These are phyloP conservation scores for Corythornis cristatus DNA, from an alignment of 2,113 vertebrate genomes.

Conservation along the genomic window DNA sequence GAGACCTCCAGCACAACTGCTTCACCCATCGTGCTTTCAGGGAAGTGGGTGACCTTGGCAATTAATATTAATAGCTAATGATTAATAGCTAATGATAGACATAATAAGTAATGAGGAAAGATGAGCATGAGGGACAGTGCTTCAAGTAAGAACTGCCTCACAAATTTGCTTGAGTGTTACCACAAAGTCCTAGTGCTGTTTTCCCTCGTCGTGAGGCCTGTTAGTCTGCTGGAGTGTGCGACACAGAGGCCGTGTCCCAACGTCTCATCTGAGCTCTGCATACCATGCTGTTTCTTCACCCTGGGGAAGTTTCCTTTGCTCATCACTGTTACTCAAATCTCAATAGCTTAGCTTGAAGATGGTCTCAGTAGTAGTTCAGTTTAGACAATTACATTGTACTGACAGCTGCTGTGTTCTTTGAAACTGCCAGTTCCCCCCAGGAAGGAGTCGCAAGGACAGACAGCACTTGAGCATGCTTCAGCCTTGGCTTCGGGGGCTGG, in stretches of 20 bases:
- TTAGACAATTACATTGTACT: background rate
- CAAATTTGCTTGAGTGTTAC: background rate
- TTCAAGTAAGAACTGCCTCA: background rate
- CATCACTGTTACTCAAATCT: background rate
- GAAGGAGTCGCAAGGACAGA: background rate
- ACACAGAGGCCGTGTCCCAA: background rate
- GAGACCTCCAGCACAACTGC: background rate
- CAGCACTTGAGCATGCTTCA: background rate
- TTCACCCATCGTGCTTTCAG: background rate
- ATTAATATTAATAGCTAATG: too few species aligned
- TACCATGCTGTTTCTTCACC: background rate
- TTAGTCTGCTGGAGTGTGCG: background rate
- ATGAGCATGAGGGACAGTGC: background rate
- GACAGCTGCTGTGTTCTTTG: background rate
- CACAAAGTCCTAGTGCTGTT: background rate
- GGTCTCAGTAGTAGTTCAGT: background rate
- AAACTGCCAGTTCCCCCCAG: background rate
- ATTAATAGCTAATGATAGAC: background rate
- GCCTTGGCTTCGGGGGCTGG: background rate
- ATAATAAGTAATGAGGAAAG: background rate
- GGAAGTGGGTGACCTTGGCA: background rate
- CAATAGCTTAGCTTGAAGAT: background rate
- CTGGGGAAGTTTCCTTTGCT: background rate
- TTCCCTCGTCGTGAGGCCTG: background rate
- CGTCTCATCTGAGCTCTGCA: accelerated